phyloP scores from a whole-genome alignment of 2,888 invertebrate species.

The Proisotoma minuta region DNA sequence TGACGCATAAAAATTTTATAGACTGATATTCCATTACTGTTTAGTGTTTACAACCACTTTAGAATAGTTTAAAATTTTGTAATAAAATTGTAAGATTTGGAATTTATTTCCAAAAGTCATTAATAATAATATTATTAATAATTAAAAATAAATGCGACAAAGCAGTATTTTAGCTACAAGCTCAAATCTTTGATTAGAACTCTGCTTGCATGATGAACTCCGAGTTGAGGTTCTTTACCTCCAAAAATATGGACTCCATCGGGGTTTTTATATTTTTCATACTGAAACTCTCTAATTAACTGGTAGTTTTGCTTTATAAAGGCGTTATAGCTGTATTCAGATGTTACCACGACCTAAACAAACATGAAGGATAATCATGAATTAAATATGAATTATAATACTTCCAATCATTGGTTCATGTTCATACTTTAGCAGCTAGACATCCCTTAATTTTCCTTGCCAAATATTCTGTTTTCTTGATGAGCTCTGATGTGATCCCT shows the following conservation, averaged over 20 bases:
- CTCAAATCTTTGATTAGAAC: conserved; percentile 5
- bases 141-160: no score
- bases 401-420: no score
- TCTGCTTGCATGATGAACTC: neutral
- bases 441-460: conserved; percentile 4
- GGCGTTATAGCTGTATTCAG: conserved; percentile 19
- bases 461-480: neutral
- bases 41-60: no score
- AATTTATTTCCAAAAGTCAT: no score
- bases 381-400: no score
- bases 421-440: neutral
- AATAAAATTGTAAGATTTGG: no score
- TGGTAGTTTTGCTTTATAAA: conserved; percentile 16
- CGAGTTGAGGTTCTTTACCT: conserved; percentile 6
- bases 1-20: no score
- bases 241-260: conserved; percentile 20
- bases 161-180: neutral
- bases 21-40: no score
- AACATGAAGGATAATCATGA: neutral
- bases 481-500: neutral
- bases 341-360: conserved; percentile 17
- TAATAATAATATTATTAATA: no score
- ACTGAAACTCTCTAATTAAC: conserved; percentile 17
- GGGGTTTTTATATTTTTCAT: conserved; percentile 17
- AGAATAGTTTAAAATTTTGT: no score